Base-by-base conservation (phyloP, 2,113 vertebrate species). In the Anguilla japonica region DNA sequence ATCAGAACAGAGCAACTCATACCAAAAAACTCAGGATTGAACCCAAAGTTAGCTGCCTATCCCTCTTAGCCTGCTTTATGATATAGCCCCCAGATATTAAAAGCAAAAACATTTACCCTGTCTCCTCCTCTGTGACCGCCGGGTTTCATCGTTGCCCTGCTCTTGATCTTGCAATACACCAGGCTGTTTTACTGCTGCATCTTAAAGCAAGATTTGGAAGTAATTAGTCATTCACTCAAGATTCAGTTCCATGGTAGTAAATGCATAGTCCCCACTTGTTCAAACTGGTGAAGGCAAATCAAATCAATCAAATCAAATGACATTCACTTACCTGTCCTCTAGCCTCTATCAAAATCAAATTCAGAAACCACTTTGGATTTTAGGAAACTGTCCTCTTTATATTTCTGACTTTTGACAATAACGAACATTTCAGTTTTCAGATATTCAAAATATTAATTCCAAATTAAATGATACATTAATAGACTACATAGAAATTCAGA, bases 71-170 rank as follows among this genome's bases (percentile, higher is more conserved):
- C 34, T 34, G 34, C 34, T 34, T 34, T 34, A 34, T 34, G 34
- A 34, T 34, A 34, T 34, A 34, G 34, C 0, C 34, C 34, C 34
- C 34, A 34, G 34, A 13, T 29, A 34, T 78, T 29, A 34, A 57
- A 53, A 20, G 20, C 2, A 14, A 80, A 41, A 82, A 29, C 26
- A 29, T 46, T 94, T 94, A 99, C 98, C 98, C 91, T 96, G 96
- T 93, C 97, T 93, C 91, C 97, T 95, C 90, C 97, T 95, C 84
- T 95, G 95, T 82, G 96, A 96, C 83, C 96, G 95, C 90, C 96
- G 94, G 93, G 97, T 97, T 88, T 97, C 97, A 79, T 97, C 96
- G 57, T 97, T 96, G 91, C 96, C 96, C 93, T 94, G 93, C 85
- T 93, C 95, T 85, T 93, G 96, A 41, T 91, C 93, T 88, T 88